Conservation (phyloP, 2,113 vertebrate species). For the Chaetodon auriga region DNA sequence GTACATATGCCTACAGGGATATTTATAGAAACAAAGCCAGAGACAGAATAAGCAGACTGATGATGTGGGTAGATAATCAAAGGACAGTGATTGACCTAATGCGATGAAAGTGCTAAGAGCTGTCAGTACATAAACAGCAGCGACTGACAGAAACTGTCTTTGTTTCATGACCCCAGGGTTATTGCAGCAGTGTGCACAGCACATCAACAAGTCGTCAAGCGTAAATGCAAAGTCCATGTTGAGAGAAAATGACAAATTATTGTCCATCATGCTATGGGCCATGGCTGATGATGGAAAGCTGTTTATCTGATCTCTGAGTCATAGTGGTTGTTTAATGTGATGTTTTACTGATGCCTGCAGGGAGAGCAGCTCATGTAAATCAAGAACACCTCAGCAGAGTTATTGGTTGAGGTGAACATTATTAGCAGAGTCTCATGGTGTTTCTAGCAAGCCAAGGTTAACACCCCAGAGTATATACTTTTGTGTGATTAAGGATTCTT, state of each 20-base stretch:
- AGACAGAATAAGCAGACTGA: background rate
- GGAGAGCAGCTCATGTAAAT: background rate
- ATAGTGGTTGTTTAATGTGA: background rate
- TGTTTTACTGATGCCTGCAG: background rate
- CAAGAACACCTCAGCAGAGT: background rate
- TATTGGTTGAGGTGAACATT: background rate
- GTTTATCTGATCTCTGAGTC: background rate
- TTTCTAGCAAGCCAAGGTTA: background rate
- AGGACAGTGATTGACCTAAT: constrained; percentile 13
- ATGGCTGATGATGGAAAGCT: background rate
- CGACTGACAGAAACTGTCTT: constrained; percentile 24
- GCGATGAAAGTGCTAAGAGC: constrained; percentile 30
- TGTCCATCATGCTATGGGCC: background rate
- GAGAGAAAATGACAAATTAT: constrained; percentile 16
- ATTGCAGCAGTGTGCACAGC: background rate
- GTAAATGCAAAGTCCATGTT: background rate
- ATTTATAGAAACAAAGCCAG: background rate
- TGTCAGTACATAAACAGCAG: constrained; percentile 1
- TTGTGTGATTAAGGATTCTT: background rate
- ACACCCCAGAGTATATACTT: too few relatives aligned
- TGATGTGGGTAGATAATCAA: constrained; percentile 1
- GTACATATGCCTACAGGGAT: background rate
- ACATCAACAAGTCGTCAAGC: background rate
- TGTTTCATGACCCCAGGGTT: constrained; percentile 4
- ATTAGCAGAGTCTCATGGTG: background rate